Evolutionary conservation across 2,888 invertebrate genomes (phyloP).

Genomic region (Aphidoletes aphidimyza): DNA sequence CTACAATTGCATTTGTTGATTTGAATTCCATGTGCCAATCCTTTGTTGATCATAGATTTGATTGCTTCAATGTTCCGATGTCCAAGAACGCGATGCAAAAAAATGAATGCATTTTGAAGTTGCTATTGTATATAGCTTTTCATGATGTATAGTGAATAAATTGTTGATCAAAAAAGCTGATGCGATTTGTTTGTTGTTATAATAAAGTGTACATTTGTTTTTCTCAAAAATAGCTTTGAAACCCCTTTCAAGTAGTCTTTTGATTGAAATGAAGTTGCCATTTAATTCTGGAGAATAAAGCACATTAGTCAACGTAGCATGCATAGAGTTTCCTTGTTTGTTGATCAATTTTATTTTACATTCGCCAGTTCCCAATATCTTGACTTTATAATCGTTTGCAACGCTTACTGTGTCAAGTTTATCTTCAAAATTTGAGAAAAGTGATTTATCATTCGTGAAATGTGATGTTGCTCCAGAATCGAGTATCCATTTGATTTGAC

Average conservation of each 20-base stretch:
- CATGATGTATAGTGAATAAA: slow-evolving; percentile 22
- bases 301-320: slow-evolving; percentile 56
- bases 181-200: slow-evolving; percentile 53
- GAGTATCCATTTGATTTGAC: neutral
- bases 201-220: no score
- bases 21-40: neutral
- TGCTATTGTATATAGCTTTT: neutral
- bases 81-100: slow-evolving; percentile 22
- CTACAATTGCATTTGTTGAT: neutral
- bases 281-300: no score
- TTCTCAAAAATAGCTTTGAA: no score
- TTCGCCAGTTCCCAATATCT: slow-evolving; percentile 56
- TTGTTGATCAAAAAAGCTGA: slow-evolving; percentile 47
- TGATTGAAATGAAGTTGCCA: no score
- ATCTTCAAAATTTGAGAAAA: neutral
- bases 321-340: neutral
- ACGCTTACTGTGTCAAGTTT: neutral
- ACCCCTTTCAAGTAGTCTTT: no score
- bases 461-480: neutral
- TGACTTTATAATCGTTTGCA: slow-evolving; percentile 56
- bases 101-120: slow-evolving; percentile 53
- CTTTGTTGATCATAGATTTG: neutral
- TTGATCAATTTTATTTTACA: slow-evolving; percentile 55
- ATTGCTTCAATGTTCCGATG: slow-evolving; percentile 1
- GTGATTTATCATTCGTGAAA: neutral